Conservation (phyloP, 2,888 invertebrate species). For the Octonoba sinensis region DNA sequence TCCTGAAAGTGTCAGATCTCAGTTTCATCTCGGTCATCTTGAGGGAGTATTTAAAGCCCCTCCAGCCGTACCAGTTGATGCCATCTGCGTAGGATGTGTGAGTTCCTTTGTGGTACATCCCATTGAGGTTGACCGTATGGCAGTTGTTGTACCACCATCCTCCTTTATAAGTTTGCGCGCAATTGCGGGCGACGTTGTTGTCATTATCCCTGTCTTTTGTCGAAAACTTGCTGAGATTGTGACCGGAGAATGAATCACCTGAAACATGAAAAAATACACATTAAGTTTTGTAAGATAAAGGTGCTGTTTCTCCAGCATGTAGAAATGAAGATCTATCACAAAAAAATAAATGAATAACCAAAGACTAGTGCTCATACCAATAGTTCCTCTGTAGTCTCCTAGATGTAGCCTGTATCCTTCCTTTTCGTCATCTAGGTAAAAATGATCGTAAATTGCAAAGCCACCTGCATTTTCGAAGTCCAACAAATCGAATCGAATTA, state of each 20-base stretch:
- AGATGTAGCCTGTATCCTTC: constrained; percentile 48
- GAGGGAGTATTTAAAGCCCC: constrained; percentile 69
- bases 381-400: constrained; percentile 43
- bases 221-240: constrained; percentile 80
- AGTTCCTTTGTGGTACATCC: constrained; percentile 68
- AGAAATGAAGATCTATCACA: too few relatives aligned
- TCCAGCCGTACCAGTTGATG: constrained; percentile 69
- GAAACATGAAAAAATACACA: neutral
- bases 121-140: constrained; percentile 69
- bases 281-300: too few relatives aligned
- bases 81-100: constrained; percentile 68
- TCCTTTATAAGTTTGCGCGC: constrained; percentile 66
- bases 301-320: too few relatives aligned
- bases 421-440: constrained; percentile 47
- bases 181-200: constrained; percentile 67
- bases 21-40: constrained; percentile 69
- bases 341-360: too few relatives aligned
- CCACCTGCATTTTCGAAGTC: constrained; percentile 35
- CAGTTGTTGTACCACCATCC: constrained; percentile 68
- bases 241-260: constrained; percentile 46
- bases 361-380: constrained; percentile 21
- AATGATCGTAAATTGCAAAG: constrained; percentile 47
- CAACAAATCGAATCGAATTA: constrained; percentile 35
- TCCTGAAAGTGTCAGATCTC: constrained; percentile 41
- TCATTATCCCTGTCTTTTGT: constrained; percentile 80